Evolutionary conservation across 2,797 vertebrate genomes (phyloP), one percentile per base, ranked within the genome.

Genomic region (Ceryle rudis): DNA sequence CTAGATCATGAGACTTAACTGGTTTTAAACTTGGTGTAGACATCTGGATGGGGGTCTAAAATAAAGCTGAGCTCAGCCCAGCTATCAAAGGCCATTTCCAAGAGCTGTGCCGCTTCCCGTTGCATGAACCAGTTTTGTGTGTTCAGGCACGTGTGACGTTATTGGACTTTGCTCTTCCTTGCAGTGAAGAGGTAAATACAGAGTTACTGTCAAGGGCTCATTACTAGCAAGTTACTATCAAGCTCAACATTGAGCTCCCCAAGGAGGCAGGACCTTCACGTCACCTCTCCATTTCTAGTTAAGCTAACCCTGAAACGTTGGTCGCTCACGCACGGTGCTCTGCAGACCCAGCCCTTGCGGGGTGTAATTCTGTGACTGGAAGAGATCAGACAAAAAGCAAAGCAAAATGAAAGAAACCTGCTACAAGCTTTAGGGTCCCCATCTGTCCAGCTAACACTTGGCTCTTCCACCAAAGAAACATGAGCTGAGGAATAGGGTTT

Each of bases 401-500:
- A 73, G 33, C 33, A 77, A 91, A 85, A 31, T 28, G 17, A 82
- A 83, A 86, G 62, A 90, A 88, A 86, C 55, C 70, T 81, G 58
- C 17, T 65, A 81, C 77, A 83, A 90, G 81, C 77, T 93, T 66
- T 44, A 72, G 77, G 57, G 51, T 57, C 16, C 46, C 73, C 85
- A 79, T 92, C 74, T 92, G 81, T 84, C 83, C 58, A 60, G 78
- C 67, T 80, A 75, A 90, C 39, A 20, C 70, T 86, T 92, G 89
- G 80, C 67, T 90, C 39, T 51, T 84, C 57, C 66, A 83, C 80
- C 73, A 84, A 87, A 86, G 90, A 93, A 93, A 96, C 42, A 61
- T 62, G 86, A 97, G 94, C 93, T 52, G 74, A 93, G 81, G 83
- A 96, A 67, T 9, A 87, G 83, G 74, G 52, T 70, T 93, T 89